phyloP scores from a whole-genome alignment of 2,888 invertebrate species.

The Uropetala carovei region DNA sequence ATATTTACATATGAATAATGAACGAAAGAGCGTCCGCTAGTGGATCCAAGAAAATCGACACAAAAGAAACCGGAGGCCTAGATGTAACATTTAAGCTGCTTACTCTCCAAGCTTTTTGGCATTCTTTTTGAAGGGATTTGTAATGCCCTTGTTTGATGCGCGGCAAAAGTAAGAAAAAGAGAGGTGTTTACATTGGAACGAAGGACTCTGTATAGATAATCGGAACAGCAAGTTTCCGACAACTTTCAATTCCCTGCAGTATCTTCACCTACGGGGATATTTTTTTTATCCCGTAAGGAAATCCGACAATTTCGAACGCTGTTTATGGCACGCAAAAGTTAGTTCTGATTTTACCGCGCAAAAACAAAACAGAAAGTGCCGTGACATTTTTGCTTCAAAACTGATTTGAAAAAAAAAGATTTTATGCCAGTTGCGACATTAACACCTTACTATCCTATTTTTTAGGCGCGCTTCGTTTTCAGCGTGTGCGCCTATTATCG shows the following conservation, averaged over 20 bases:
- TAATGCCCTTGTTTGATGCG: neutral
- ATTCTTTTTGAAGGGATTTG: slow-evolving; percentile 27
- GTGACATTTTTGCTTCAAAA: neutral
- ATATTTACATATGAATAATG: neutral
- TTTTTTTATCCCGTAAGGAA: too few species aligned
- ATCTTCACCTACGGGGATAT: neutral
- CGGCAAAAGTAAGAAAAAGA: neutral
- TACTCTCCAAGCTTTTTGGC: neutral
- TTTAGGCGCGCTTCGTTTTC: too few species aligned
- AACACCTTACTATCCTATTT: too few species aligned
- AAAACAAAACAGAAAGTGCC: neutral
- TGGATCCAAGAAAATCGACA: neutral
- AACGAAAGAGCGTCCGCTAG: neutral
- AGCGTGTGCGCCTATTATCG: too few species aligned
- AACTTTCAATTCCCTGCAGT: neutral
- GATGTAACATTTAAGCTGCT: neutral
- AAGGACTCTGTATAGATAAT: neutral
- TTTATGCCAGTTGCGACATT: too few species aligned
- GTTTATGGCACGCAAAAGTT: neutral
- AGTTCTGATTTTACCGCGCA: neutral
- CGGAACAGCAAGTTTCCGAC: neutral
- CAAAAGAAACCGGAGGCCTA: neutral
- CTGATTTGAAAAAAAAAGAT: too few species aligned
- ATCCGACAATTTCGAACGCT: too few species aligned
- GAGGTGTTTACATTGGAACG: neutral